phyloP scores from a whole-genome alignment of 2,797 vertebrate genomes.

The Merluccius polli region DNA sequence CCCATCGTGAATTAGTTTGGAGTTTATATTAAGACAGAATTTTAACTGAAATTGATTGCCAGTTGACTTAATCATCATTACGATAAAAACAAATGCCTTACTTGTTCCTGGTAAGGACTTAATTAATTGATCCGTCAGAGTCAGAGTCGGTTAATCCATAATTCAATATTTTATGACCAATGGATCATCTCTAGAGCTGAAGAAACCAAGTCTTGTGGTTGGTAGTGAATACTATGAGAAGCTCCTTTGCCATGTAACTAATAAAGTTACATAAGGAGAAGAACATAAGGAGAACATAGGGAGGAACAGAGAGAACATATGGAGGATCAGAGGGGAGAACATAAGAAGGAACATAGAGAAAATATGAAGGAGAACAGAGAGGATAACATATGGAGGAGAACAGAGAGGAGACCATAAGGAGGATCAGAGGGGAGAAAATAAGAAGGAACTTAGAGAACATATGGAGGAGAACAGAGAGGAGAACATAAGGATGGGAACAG shows the following conservation, averaged over 20 bases:
- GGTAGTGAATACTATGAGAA: background rate
- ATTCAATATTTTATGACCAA: background rate
- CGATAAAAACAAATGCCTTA: background rate
- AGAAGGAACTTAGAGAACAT: background rate
- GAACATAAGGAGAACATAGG: background rate
- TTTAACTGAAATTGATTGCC: background rate
- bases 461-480: background rate
- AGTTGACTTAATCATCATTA: no score
- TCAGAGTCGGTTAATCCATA: background rate
- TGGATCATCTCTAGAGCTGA: background rate
- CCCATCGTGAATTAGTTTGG: background rate
- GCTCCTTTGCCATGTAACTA: background rate
- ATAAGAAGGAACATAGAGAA: no score
- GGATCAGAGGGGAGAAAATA: background rate
- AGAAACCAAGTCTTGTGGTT: background rate
- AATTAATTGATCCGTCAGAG: background rate
- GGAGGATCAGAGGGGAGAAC: background rate
- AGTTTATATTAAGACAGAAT: background rate
- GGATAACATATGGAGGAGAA: background rate
- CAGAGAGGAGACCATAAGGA: background rate
- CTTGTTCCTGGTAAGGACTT: background rate
- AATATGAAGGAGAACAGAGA: no score
- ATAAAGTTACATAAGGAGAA: background rate
- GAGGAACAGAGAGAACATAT: background rate
- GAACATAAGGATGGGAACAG: background rate